phyloP scores from a whole-genome alignment of 2,113 vertebrate genomes.

The Aplodontia rufa region DNA sequence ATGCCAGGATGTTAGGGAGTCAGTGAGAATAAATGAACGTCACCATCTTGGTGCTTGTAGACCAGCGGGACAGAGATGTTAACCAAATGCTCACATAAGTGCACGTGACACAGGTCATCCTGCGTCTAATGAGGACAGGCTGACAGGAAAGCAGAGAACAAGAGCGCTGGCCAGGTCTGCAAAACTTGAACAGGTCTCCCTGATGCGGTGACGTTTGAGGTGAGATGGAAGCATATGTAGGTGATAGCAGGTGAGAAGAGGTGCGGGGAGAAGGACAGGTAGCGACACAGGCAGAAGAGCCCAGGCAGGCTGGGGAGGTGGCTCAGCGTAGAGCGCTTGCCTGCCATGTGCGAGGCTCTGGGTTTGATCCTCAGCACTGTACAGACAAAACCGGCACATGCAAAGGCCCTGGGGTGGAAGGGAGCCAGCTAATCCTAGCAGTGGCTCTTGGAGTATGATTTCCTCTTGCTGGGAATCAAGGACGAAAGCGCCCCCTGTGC shows the following conservation, averaged over 20 bases:
- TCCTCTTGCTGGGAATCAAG: not conserved
- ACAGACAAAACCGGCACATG: not conserved
- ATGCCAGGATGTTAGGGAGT: not conserved
- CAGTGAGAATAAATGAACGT: not conserved
- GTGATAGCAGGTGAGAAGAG: not conserved
- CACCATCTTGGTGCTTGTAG: not conserved
- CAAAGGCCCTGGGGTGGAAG: not conserved
- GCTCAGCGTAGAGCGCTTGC: too few relatives aligned
- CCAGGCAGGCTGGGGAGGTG: too few relatives aligned
- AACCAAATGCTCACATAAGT: too few relatives aligned
- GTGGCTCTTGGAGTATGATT: too few relatives aligned
- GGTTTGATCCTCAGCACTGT: too few relatives aligned
- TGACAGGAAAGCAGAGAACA: not conserved
- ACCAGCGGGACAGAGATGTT: not conserved
- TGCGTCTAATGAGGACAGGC: not conserved
- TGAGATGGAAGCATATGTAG: not conserved
- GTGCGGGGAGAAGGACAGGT: fast-evolving
- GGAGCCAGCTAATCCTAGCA: not conserved
- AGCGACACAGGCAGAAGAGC: not conserved
- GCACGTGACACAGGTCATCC: fast-evolving
- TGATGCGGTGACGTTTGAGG: fast-evolving
- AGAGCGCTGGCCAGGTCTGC: not conserved
- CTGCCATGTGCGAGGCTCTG: too few relatives aligned
- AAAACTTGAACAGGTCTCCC: not conserved
- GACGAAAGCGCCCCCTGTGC: not conserved